Evolutionary conservation across 1,140 invertebrate species (phyloP), one percentile per base, ranked within the genome.

Genomic region (Drosophila grimshawi): DNA sequence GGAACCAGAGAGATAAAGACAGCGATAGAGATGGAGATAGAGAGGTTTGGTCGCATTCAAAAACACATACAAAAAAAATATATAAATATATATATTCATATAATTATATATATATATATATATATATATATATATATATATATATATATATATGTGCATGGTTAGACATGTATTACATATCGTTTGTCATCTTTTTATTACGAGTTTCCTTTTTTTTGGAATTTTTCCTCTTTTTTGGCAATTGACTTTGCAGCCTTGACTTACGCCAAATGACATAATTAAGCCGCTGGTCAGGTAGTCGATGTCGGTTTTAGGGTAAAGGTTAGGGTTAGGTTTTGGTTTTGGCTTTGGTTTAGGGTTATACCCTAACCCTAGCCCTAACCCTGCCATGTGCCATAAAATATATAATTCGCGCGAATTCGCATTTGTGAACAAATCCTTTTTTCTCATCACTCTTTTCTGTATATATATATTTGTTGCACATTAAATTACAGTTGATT

Each of bases 171-270:
- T 60, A 60, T 48, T 60, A 60, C 57, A 60, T 48, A 60, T 60
- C 57, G 43, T 74, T 74, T 69, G 57, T 68, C 45, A 55, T 55
- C 43, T 56, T 62, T 61, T 59, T 80, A 71, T 64, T 83, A 63
- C 68, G 43, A 46, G 56, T 72, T 53, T n/a, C n/a, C n/a, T 66
- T 69, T 37, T 30, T 39, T 30, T 29, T 3, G 32, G 33, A 37
- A 49, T 56, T 64, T 60, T 45, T 57, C 29, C 37, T n/a, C 5
- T 37, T 51, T 37, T 49, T 76, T 83, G 52, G 81, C 82, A 79
- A 88, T 86, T 86, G 80, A 88, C 85, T 89, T 89, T 80, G 63
- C 80, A 80, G 76, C 83, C 85, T 88, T 88, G 83, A 88, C 83
- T 88, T 86, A 65, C 64, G 79, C 69, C 79, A 86, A 86, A 83